Evolutionary conservation across 2,797 vertebrate species (phyloP), one percentile per base, ranked within the genome.

Genomic region (Microcaecilia unicolor): DNA sequence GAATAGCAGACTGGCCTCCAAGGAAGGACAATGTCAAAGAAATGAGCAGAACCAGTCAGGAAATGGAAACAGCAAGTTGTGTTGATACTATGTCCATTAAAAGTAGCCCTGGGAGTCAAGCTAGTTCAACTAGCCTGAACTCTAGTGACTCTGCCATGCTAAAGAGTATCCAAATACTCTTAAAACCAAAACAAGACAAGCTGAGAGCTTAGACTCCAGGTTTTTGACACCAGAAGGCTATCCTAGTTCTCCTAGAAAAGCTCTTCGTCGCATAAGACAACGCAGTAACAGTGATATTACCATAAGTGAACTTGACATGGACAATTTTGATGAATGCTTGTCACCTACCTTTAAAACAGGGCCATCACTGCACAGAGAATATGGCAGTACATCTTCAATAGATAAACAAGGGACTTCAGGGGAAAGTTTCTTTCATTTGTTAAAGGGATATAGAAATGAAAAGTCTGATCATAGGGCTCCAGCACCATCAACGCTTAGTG

Each of bases 281-380:
- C 86, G 94, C 39, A 98, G 94, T 80, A 98, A 98, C 71, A 97
- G 93, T 0, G 93, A 98, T 38, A 96, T 97, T 76, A 93, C 92
- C 41, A 83, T 98, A 57, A 90, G 92, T 46, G 94, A 98, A 47
- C 86, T 97, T 76, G 94, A 97, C n/a, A 83, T 89, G 45, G 92
- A 97, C 51, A 92, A 92, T 37, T 92, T 85, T 12, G 93, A 96
- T 54, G 92, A 96, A 56, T 96, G 92, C 84, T 76, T 85, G 49
- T 97, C 95, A 40, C 92, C 93, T 4, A 86, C 81, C 1, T 81
- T 82, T 39, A 97, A 95, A 74, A 76, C 74, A 3, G 91, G 88
- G 55, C 86, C 92, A 2, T 91, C 92, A 12, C 66, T 96, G 33
- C 93, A 97, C 63, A 86, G 93, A 12, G 93, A 97, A 49, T 98